Conservation (phyloP, 2,113 vertebrate species). For the Hemichromis elongatus region DNA sequence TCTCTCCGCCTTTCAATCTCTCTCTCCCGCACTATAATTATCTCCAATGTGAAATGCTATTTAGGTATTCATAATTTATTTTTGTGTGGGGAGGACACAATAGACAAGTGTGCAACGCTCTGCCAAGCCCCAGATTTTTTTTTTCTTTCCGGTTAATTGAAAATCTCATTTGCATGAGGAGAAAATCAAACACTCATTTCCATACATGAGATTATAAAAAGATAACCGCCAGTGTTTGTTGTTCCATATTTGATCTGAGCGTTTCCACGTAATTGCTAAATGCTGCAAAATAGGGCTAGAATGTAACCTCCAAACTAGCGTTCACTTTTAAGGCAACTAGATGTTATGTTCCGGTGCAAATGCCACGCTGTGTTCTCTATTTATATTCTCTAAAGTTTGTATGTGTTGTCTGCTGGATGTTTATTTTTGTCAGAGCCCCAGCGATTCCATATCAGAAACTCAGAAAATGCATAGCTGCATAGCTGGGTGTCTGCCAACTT, state of each 20-base stretch:
- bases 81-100: slow-evolving; percentile 68
- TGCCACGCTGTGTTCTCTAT: neutral
- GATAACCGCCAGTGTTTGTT: slow-evolving; percentile 76
- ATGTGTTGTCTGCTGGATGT: slow-evolving; percentile 5
- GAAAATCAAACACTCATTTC: slow-evolving; percentile 80
- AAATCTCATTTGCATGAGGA: slow-evolving; percentile 79
- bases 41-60: slow-evolving; percentile 74
- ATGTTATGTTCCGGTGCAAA: slow-evolving; percentile 42
- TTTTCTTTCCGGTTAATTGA: slow-evolving; percentile 74
- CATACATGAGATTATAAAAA: slow-evolving; percentile 77
- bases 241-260: slow-evolving; percentile 69
- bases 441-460: slow-evolving; percentile 4
- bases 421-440: neutral
- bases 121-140: slow-evolving; percentile 66
- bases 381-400: slow-evolving; percentile 31
- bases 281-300: slow-evolving; percentile 61
- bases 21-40: slow-evolving; percentile 63
- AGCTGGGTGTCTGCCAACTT: slow-evolving; percentile 31
- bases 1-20: neutral
- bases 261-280: slow-evolving; percentile 73
- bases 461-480: slow-evolving; percentile 13
- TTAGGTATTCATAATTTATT: slow-evolving; percentile 79
- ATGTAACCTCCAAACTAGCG: slow-evolving; percentile 60
- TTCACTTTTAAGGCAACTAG: slow-evolving; percentile 41
- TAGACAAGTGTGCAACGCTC: slow-evolving; percentile 49